These are phyloP conservation scores for Plumapathes pennacea DNA, from an alignment of 92 coral and sea anemone genomes.

Conservation along the genomic window DNA sequence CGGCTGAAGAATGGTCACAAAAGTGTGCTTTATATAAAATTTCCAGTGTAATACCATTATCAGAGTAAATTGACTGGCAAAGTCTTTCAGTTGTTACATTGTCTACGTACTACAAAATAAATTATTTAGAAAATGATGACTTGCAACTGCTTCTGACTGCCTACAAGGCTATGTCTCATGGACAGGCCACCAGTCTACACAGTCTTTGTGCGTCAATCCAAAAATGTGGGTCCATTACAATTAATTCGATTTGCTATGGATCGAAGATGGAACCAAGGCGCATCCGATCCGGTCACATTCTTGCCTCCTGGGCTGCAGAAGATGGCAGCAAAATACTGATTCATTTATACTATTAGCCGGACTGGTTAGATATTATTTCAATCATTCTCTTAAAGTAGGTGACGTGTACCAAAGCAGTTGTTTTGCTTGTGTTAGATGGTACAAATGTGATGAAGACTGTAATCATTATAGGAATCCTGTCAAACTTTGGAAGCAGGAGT, in stretches of 20 bases:
- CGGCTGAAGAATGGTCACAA: too few relatives aligned
- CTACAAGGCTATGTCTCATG: slow-evolving; percentile 40
- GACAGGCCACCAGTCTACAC: slow-evolving; percentile 5
- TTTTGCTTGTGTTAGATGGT: slow-evolving; percentile 62
- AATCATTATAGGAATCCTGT: slow-evolving; percentile 44
- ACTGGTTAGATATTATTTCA: slow-evolving; percentile 51
- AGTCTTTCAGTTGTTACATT: slow-evolving; percentile 29
- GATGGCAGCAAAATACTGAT: slow-evolving; percentile 39
- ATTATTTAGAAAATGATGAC: slow-evolving; percentile 37
- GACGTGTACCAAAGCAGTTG: slow-evolving; percentile 6
- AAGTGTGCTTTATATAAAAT: too few relatives aligned
- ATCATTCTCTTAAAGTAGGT: slow-evolving; percentile 26
- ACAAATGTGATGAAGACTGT: slow-evolving; percentile 8
- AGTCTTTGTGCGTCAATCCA: slow-evolving; percentile 28
- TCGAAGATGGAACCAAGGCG: slow-evolving; percentile 50
- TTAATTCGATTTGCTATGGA: slow-evolving; percentile 35
- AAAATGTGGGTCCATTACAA: slow-evolving; percentile 46
- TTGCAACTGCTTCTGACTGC: slow-evolving; percentile 26
- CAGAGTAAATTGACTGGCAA: slow-evolving; percentile 51
- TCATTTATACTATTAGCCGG: slow-evolving; percentile 44
- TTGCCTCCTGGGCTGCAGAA: slow-evolving; percentile 59
- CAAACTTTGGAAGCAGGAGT: slow-evolving; percentile 27
- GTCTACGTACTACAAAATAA: slow-evolving; percentile 30
- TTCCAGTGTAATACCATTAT: too few relatives aligned
- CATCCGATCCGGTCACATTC: slow-evolving; percentile 46